These are phyloP conservation scores for Aporophyla lueneburgensis DNA, from an alignment of 2,888 invertebrate genomes.

Conservation along the genomic window DNA sequence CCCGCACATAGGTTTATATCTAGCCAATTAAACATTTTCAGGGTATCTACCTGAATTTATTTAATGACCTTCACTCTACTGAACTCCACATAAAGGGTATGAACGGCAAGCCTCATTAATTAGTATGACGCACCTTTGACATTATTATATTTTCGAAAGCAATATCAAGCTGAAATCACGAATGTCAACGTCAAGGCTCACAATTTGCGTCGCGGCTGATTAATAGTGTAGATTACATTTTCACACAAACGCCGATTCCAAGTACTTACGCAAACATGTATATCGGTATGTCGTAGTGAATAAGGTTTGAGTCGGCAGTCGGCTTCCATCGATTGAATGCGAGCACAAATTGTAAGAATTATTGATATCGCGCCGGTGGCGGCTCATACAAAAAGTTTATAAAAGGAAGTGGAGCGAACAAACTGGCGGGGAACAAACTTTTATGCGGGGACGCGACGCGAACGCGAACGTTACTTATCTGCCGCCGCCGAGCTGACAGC, in stretches of 20 bases:
- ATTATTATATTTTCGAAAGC: conserved; percentile 60
- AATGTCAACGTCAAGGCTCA: conserved; percentile 62
- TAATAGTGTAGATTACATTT: conserved; percentile 66
- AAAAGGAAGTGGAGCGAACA: conserved; percentile 89
- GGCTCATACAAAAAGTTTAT: conserved; percentile 88
- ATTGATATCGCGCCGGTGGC: conserved; percentile 84
- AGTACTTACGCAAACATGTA: conserved; percentile 66
- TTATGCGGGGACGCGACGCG: conserved; percentile 84
- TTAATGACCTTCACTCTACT: conserved; percentile 46
- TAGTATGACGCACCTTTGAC: conserved; percentile 58
- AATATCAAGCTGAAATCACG: conserved; percentile 55
- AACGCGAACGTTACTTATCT: conserved; percentile 89
- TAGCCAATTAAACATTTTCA: not conserved
- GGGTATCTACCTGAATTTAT: not conserved
- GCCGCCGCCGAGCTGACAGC: conserved; percentile 88
- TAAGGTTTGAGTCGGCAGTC: conserved; percentile 69
- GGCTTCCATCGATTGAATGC: conserved; percentile 77
- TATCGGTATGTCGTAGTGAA: conserved; percentile 68
- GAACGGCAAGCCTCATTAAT: conserved; percentile 63
- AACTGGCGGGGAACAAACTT: conserved; percentile 88
- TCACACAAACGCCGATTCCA: conserved; percentile 54
- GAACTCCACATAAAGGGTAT: conserved; percentile 45
- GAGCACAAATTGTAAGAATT: conserved; percentile 86
- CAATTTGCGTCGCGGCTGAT: conserved; percentile 59
- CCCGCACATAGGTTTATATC: not conserved